Evolutionary conservation across 2,888 invertebrate genomes (phyloP), one percentile per base, ranked within the genome.

Genomic region (Orthonevra nobilis): DNA sequence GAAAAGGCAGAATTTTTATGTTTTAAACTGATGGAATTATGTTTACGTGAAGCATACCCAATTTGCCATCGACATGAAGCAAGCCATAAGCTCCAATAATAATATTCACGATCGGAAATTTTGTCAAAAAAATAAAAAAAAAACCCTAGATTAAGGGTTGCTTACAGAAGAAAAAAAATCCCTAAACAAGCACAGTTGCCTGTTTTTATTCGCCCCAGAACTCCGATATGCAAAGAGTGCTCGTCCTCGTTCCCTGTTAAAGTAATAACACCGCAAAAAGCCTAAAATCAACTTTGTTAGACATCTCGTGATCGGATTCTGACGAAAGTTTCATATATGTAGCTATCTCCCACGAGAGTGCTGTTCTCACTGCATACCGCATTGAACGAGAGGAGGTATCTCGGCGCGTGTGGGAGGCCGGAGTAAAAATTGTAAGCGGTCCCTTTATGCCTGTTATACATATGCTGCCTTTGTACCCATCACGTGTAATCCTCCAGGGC

Each of bases 251-350:
- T 50, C n/a, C 44, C 7, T 19, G n/a, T 7, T 30, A 44, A 77
- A 64, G 44, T 77, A 72, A 64, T 44, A 77, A 64, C 56, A 64
- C 56, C 70, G 15, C 70, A 75, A 52, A 20, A 64, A 32, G 52
- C 58, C 72, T 52, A 70, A 77, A 77, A 77, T 60, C 77, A 64
- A 72, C 77, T 77, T 64, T 64, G 72, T 77, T 58, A 64, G 77
- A 72, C 72, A 77, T 64, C 48, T 64, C 50, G 50, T 58, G 77
- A 77, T 77, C 77, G 77, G 77, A 72, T 77, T 72, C 52, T 77
- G 72, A 72, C 64, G 58, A 72, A 70, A 72, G 44, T 77, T 77
- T 64, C 38, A 42, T 70, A 69, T 54, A n/a, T n/a, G n/a, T n/a
- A n/a, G 63, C 30, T 42, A 28, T 69, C 50, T 58, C 42, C 63